Percentiles rank a stretch among this genome's conserved stretches.
phyloP scores from a whole-genome alignment of 2,113 vertebrate species.

The Leptobrachium ailaonicum region DNA sequence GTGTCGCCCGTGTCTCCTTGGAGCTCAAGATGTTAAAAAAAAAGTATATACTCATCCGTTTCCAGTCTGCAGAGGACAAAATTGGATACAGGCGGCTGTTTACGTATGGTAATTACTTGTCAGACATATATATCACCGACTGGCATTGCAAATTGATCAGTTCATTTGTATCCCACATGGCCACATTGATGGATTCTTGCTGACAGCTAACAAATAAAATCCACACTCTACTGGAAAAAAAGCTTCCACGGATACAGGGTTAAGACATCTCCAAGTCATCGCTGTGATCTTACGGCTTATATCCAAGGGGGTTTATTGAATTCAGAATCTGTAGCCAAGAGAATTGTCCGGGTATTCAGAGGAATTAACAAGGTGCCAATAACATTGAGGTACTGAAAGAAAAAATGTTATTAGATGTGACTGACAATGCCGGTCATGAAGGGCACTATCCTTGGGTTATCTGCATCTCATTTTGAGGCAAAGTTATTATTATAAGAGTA shows the following conservation, averaged over 20 bases:
- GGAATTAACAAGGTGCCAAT: conserved; percentile 38
- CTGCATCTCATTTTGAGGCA: too few species aligned
- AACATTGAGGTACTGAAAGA: not conserved
- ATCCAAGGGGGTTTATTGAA: conserved; percentile 36
- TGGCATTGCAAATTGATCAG: conserved; percentile 52
- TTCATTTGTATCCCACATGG: conserved; percentile 50
- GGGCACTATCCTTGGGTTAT: too few species aligned
- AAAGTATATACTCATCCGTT: not conserved
- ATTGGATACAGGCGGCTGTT: conserved; percentile 57
- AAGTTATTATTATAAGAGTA: too few species aligned
- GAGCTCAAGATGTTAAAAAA: not conserved
- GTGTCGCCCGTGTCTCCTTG: not conserved
- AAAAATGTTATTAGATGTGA: too few species aligned
- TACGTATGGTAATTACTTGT: conserved; percentile 57
- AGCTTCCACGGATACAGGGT: not conserved
- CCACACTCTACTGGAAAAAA: conserved; percentile 41
- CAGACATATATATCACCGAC: conserved; percentile 51
- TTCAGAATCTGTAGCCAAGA: conserved; percentile 8
- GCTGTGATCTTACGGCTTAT: conserved; percentile 39
- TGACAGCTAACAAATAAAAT: conserved; percentile 54
- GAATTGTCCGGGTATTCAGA: conserved; percentile 31
- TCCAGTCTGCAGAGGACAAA: conserved; percentile 57
- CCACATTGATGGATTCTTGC: conserved; percentile 47
- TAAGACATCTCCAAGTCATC: conserved; percentile 26
- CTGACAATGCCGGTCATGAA: too few species aligned